phyloP scores from a whole-genome alignment of 2,888 invertebrate species.

The Nebria brevicollis region DNA sequence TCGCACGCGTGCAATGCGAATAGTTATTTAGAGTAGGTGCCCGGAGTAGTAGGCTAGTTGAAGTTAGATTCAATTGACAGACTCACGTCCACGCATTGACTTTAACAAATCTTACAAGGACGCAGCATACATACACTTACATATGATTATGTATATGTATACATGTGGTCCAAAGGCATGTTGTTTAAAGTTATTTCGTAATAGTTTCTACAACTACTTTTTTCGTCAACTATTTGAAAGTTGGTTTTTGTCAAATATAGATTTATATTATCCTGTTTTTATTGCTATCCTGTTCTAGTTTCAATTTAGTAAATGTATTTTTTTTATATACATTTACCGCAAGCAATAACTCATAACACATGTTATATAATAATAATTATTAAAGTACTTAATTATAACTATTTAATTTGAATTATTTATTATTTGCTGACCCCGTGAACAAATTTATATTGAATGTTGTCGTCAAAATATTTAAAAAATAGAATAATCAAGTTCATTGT shows the following conservation, averaged over 20 bases:
- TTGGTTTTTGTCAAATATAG: background rate
- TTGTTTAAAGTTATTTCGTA: conserved; percentile 6
- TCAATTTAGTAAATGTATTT: too few species aligned
- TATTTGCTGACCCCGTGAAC: too few species aligned
- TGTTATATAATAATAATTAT: background rate
- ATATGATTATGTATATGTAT: conserved; percentile 20
- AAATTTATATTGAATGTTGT: background rate
- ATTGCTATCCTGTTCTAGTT: background rate
- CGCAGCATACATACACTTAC: conserved; percentile 26
- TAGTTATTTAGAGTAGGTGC: conserved; percentile 42
- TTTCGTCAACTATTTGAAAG: conserved; percentile 14
- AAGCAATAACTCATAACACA: background rate
- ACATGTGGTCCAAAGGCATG: background rate
- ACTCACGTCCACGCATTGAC: conserved; percentile 47
- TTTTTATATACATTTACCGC: background rate
- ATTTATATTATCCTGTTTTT: conserved; percentile 1
- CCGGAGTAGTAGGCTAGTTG: conserved; percentile 28
- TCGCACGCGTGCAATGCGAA: conserved; percentile 24
- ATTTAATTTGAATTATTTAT: too few species aligned
- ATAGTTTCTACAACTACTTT: background rate
- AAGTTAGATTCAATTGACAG: conserved; percentile 44
- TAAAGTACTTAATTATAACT: too few species aligned
- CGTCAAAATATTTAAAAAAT: background rate
- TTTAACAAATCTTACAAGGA: conserved; percentile 48
- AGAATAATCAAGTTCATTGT: background rate